Evolutionary conservation across 1,140 invertebrate species (phyloP), one percentile per base, ranked within the genome.

Genomic region (Pogonomyrmex barbatus): DNA sequence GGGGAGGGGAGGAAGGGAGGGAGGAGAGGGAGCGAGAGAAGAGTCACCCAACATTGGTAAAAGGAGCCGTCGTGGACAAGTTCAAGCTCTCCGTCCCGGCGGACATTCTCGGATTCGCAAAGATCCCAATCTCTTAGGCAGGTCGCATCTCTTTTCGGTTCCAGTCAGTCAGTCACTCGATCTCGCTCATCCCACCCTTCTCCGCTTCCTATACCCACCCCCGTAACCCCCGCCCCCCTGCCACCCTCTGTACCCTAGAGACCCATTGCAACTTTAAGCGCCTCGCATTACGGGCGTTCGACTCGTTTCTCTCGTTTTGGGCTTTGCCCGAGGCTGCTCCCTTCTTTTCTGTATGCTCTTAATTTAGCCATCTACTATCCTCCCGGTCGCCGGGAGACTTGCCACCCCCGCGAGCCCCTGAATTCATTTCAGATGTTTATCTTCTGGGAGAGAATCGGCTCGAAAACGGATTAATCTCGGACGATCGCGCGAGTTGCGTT

Each of bases 221-320:
- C 68, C 67, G 50, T 85, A 76, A 77, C 78, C 79, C 81, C 52
- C 68, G 85, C 81, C 45, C 14, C 12, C 47, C 30, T 8, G 2
- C 14, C 83, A 78, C 65, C 81, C 79, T 90, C 70, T 88, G 91
- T 91, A 91, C 92, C 89, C 92, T 36, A 60, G 92, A 90, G 92
- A 93, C 90, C 88, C 91, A 93, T 93, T 89, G 92, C 91, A 92
- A 93, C 89, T 93, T 93, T 93, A 93, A 93, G 88, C 92, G 91
- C 88, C 91, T 93, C 91, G 89, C 91, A 93, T 93, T 93, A 92
- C 92, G 91, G 88, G 86, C 91, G 87, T 93, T 90, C 92, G 87
- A 84, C 87, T 92, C 89, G 90, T 91, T 91, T 90, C 92, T 92
- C 87, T 89, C 91, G 86, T 63, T 88, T 90, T 39, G 56, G 60